A percentile compares a stretch with the other conserved stretches of the same genome.
Evolutionary conservation across 1,140 invertebrate species (phyloP).

Genomic region (Mamestra configurata): DNA sequence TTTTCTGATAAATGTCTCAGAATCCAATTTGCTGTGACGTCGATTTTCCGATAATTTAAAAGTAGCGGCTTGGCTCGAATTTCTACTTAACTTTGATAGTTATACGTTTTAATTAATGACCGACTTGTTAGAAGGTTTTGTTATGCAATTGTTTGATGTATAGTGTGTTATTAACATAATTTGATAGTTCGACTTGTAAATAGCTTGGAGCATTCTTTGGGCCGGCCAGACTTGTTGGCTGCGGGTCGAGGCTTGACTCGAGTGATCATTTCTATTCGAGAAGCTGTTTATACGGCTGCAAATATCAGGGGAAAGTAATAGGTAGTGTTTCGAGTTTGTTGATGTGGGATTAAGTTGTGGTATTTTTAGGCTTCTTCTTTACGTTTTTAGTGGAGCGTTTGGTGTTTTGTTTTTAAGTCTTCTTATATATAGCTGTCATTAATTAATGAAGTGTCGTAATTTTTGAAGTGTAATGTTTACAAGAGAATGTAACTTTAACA

Average conservation of each 20-base stretch:
- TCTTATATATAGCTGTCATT: too few relatives aligned
- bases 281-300: constrained; percentile 14
- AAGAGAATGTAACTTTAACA: too few relatives aligned
- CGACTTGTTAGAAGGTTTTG: constrained; percentile 47
- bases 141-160: constrained; percentile 56
- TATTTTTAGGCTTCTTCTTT: constrained; percentile 1
- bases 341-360: background rate
- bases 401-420: background rate
- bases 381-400: background rate
- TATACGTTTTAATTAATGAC: constrained; percentile 65
- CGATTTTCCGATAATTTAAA: constrained; percentile 65
- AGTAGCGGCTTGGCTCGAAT: constrained; percentile 51
- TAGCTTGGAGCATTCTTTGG: constrained; percentile 34
- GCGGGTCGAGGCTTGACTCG: too few relatives aligned
- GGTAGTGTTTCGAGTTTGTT: constrained; percentile 37
- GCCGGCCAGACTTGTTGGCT: constrained; percentile 46
- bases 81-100: constrained; percentile 50
- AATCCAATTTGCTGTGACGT: constrained; percentile 70
- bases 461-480: too few relatives aligned
- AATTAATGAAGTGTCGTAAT: too few relatives aligned
- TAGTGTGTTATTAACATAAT: constrained; percentile 67
- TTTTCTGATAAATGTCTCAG: constrained; percentile 63
- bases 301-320: constrained; percentile 46
- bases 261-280: constrained; percentile 19
- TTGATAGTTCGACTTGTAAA: constrained; percentile 55